Evolutionary conservation across 1,140 invertebrate species (phyloP), one percentile per base, ranked within the genome.

Genomic region (Papilio helenus): DNA sequence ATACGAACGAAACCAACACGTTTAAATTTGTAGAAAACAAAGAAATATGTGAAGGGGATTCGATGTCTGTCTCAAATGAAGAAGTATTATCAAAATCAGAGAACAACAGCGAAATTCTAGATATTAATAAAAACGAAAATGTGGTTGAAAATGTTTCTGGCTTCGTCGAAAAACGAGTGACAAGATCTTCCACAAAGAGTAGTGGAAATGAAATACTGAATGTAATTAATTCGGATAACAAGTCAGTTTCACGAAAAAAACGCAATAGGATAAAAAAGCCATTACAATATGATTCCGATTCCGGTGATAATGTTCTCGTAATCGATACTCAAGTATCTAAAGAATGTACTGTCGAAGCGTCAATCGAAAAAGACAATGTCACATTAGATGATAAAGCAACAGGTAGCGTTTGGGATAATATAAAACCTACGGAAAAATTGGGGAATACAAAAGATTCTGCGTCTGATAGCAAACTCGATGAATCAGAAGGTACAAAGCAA

Each of bases 181-280:
- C 89, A 34, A 86, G 89, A 79, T 88, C 85, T 61, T 29, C 79
- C 23, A 83, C 78, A 73, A 86, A 84, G 81, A 81, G 3, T 65
- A 44, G 18, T 77, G 9, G 79, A 51, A 83, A 8, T 81, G 44
- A 7, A 68, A 29, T 29, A 68, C 14, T 20, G 26, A 76, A 42
- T 79, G 18, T 80, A 72, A 0, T 61, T 65, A 18, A 23, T 49
- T 34, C 74, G 80, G 42, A 61, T n/a, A 61, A 80, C 71, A 61
- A 29, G 34, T 12, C 26, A 29, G 23, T 68, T 16, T 34, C 80
- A 76, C 46, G 20, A 79, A 71, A 86, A 68, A 77, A 85, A 82
- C 68, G 55, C 42, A 81, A 84, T 72, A 76, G 88, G 74, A 79
- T 29, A 29, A 85, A 83, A 83, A 86, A 85, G 80, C 29, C 79